Conservation (phyloP, 2,888 invertebrate genomes). For the Dendrolimus houi region DNA sequence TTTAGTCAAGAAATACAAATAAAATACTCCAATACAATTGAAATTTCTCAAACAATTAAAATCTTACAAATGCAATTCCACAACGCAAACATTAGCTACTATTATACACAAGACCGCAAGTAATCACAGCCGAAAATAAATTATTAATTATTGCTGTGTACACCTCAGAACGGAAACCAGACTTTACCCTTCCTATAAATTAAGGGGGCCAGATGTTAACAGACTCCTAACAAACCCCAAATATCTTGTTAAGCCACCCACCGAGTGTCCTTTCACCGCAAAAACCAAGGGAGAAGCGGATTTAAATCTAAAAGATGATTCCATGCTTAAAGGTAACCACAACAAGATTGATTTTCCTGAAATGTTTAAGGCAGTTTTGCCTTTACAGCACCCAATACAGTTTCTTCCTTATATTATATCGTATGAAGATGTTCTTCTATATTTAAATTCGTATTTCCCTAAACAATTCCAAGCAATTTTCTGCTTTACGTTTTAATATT, state of each 20-base stretch:
- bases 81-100: neutral
- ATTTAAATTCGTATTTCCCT: constrained; percentile 17
- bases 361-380: constrained; percentile 36
- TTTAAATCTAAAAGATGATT: constrained; percentile 11
- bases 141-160: constrained; percentile 60
- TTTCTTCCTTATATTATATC: constrained; percentile 68
- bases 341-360: constrained; percentile 21
- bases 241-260: constrained; percentile 71
- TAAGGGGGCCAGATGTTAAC: constrained; percentile 69
- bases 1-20: too few species aligned
- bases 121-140: constrained; percentile 59
- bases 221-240: constrained; percentile 66
- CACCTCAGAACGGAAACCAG: constrained; percentile 49
- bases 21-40: too few species aligned
- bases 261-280: constrained; percentile 41
- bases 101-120: constrained; percentile 29
- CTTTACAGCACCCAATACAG: constrained; percentile 51
- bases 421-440: constrained; percentile 41
- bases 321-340: constrained; percentile 1
- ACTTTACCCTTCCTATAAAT: constrained; percentile 69
- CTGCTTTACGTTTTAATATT: neutral
- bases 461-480: constrained; percentile 9
- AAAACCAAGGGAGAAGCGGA: constrained; percentile 9
- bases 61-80: neutral
- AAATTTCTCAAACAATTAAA: too few species aligned